These are phyloP conservation scores for Tortricodes alternella DNA, from an alignment of 2,888 invertebrate genomes.

Conservation along the genomic window DNA sequence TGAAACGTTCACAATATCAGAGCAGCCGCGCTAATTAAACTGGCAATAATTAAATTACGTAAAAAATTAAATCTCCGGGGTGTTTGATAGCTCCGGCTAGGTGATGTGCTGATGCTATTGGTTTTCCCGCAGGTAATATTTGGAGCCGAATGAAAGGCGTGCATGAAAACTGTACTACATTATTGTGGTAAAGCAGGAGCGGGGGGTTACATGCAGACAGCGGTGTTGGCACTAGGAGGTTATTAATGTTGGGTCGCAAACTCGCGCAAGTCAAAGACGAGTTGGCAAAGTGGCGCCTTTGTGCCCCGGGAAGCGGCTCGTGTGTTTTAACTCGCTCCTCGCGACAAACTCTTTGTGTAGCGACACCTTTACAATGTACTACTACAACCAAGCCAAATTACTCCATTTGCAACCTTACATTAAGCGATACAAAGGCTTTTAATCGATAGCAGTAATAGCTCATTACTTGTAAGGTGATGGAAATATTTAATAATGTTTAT, in stretches of 20 bases:
- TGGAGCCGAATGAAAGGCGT: too few relatives aligned
- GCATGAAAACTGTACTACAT: too few relatives aligned
- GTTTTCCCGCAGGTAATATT: too few relatives aligned
- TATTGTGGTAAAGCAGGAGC: background rate
- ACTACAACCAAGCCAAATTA: slow-evolving; percentile 40
- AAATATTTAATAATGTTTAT: too few relatives aligned
- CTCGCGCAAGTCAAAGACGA: slow-evolving; percentile 70
- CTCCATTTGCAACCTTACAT: slow-evolving; percentile 11
- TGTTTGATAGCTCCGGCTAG: slow-evolving; percentile 39
- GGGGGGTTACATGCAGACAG: slow-evolving; percentile 22
- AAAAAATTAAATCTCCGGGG: slow-evolving; percentile 71
- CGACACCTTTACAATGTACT: slow-evolving; percentile 58
- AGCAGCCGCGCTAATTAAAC: slow-evolving; percentile 81
- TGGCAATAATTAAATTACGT: slow-evolving; percentile 80
- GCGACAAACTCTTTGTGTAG: slow-evolving; percentile 72
- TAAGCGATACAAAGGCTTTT: too few relatives aligned
- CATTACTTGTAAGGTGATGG: too few relatives aligned
- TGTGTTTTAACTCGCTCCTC: slow-evolving; percentile 54
- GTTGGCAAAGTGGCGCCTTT: slow-evolving; percentile 77
- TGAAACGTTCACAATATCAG: slow-evolving; percentile 81
- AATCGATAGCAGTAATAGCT: too few relatives aligned
- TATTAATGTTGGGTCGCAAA: slow-evolving; percentile 76
- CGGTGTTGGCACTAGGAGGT: slow-evolving; percentile 63
- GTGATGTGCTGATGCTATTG: background rate
- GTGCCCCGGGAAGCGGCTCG: slow-evolving; percentile 53